A percentile compares a stretch with the other conserved stretches of the same genome.
Evolutionary conservation across 2,113 vertebrate species (phyloP).

Genomic region (Cettia cetti): DNA sequence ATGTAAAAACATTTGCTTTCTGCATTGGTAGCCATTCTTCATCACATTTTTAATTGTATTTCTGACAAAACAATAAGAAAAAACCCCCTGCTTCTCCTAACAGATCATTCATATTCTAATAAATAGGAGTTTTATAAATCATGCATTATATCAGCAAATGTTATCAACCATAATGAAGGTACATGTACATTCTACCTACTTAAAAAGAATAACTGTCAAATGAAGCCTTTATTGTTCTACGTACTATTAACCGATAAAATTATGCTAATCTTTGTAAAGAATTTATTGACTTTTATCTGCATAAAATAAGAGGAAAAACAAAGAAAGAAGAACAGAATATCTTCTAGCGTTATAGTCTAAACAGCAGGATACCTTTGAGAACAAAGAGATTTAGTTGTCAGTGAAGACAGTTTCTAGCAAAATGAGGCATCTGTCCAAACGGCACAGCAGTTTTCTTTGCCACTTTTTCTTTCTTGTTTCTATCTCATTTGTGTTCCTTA

Average conservation of each 20-base stretch:
- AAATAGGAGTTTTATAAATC: not conserved
- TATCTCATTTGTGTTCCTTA: not conserved
- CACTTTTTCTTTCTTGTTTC: not conserved
- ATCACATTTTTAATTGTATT: not conserved
- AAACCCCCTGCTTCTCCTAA: not conserved
- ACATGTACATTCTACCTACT: not conserved
- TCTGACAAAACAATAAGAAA: not conserved
- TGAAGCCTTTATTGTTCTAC: not conserved
- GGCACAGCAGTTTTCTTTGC: not conserved
- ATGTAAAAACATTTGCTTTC: not conserved
- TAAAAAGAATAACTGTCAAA: not conserved
- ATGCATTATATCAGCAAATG: not conserved
- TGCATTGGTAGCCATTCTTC: not conserved
- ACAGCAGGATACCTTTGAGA: not conserved
- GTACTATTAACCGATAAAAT: not conserved
- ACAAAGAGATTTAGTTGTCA: not conserved
- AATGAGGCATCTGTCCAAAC: not conserved
- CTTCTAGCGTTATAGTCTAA: not conserved
- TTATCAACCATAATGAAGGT: not conserved
- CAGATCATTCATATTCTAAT: not conserved
- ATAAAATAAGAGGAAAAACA: not conserved
- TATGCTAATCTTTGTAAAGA: not conserved
- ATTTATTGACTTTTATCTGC: not conserved
- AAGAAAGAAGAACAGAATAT: not conserved
- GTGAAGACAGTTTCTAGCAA: not conserved